Conservation (phyloP, 2,888 invertebrate species). For the Stenodera caucasica region DNA sequence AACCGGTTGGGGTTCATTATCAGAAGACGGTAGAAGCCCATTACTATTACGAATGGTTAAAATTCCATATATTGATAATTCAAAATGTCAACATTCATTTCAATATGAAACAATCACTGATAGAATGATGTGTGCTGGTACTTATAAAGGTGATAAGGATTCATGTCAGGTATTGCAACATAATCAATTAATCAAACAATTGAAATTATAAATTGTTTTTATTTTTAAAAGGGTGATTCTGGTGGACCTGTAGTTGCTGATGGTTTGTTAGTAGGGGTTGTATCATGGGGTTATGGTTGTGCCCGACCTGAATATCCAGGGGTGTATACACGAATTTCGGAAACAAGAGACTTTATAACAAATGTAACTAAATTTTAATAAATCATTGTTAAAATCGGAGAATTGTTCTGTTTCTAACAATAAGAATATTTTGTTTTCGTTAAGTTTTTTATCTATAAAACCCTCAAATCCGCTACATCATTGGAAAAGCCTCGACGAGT, state of each 20-base stretch:
- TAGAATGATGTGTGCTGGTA: constrained; percentile 41
- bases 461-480: no score
- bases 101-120: constrained; percentile 22
- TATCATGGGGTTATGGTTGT: constrained; percentile 90
- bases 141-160: constrained; percentile 37
- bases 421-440: neutral
- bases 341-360: constrained; percentile 8
- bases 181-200: neutral
- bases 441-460: neutral
- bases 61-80: constrained; percentile 17
- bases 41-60: constrained; percentile 16
- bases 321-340: constrained; percentile 74
- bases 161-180: constrained; percentile 33
- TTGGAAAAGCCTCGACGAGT: no score
- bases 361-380: neutral
- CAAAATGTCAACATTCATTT: constrained; percentile 23
- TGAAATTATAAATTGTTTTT: neutral
- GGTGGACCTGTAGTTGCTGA: constrained; percentile 34
- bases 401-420: no score
- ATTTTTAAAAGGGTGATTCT: constrained; percentile 44
- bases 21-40: constrained; percentile 8
- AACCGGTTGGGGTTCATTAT: constrained; percentile 26
- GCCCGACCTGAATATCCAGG: constrained; percentile 83
- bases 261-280: constrained; percentile 46
- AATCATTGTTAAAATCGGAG: neutral